These are phyloP conservation scores for Poecilobothrus nobilitatus DNA, from an alignment of 2,888 invertebrate genomes.

Conservation along the genomic window DNA sequence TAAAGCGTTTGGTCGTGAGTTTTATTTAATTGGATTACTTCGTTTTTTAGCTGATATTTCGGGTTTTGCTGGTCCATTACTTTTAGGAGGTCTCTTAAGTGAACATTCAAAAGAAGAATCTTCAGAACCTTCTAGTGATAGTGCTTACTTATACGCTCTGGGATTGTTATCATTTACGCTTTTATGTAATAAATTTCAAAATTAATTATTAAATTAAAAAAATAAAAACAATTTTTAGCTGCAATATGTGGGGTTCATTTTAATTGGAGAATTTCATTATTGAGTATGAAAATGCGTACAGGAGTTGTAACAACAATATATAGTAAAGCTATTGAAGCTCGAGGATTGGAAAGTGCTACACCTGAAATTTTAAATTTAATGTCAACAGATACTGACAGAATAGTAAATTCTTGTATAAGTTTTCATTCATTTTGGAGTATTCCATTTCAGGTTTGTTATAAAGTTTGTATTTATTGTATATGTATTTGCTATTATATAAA, in stretches of 20 bases:
- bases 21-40: constrained; percentile 74
- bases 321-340: constrained; percentile 47
- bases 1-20: constrained; percentile 67
- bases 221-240: constrained; percentile 51
- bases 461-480: neutral
- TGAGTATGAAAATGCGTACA: constrained; percentile 79
- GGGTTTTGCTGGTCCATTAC: constrained; percentile 81
- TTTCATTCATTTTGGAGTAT: constrained; percentile 92
- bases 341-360: constrained; percentile 45
- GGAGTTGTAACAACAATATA: constrained; percentile 78
- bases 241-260: constrained; percentile 81
- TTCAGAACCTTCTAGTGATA: constrained; percentile 62
- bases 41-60: constrained; percentile 74
- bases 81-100: constrained; percentile 71
- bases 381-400: constrained; percentile 92
- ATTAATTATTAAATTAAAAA: neutral
- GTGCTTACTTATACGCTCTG: constrained; percentile 55
- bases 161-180: constrained; percentile 59
- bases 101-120: constrained; percentile 32
- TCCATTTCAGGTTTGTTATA: constrained; percentile 55
- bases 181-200: constrained; percentile 50
- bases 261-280: constrained; percentile 74
- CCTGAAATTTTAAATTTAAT: constrained; percentile 94
- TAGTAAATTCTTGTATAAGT: constrained; percentile 91
- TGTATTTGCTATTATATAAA: constrained; percentile 7